Percentiles rank a stretch among this genome's conserved stretches.
Conservation (phyloP, 2,888 invertebrate species). For the Buathra laborator region DNA sequence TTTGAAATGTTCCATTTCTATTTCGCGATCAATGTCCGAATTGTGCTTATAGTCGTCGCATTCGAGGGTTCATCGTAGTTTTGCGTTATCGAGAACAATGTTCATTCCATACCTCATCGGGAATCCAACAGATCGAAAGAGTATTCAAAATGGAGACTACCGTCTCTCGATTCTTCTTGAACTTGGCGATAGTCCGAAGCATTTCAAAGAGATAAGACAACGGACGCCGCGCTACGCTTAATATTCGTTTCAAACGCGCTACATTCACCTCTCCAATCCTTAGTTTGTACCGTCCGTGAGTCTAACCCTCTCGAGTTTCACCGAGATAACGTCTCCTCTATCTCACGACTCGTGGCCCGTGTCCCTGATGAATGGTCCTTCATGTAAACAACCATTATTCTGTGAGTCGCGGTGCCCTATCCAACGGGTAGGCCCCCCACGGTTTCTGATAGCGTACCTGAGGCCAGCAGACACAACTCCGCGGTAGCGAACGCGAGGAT, state of each 20-base stretch:
- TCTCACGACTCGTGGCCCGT: slow-evolving; percentile 52
- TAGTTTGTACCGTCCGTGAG: slow-evolving; percentile 17
- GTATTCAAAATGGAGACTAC: neutral
- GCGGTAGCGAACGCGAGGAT: slow-evolving; percentile 2
- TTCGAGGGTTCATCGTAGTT: no score
- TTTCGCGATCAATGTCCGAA: no score
- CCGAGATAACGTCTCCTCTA: slow-evolving; percentile 60
- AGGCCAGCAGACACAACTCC: slow-evolving; percentile 3
- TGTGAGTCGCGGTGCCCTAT: slow-evolving; percentile 22
- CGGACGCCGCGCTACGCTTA: slow-evolving; percentile 40
- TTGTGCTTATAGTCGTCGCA: no score
- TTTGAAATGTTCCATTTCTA: no score
- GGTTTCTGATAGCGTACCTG: slow-evolving; percentile 59
- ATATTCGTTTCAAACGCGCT: slow-evolving; percentile 45
- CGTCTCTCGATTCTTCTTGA: slow-evolving; percentile 24
- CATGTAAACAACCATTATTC: slow-evolving; percentile 67
- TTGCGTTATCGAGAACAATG: no score
- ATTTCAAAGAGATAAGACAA: slow-evolving; percentile 54
- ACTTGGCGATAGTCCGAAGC: slow-evolving; percentile 68
- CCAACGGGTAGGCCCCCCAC: neutral
- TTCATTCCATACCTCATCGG: no score
- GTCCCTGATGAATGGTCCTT: slow-evolving; percentile 71
- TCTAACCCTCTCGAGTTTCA: slow-evolving; percentile 63
- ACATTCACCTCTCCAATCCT: neutral
- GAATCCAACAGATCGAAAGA: neutral